Percentiles rank a stretch among this genome's conserved stretches.
Evolutionary conservation across 92 coral and sea anemone genomes (phyloP).

Genomic region (Nematostella vectensis): DNA sequence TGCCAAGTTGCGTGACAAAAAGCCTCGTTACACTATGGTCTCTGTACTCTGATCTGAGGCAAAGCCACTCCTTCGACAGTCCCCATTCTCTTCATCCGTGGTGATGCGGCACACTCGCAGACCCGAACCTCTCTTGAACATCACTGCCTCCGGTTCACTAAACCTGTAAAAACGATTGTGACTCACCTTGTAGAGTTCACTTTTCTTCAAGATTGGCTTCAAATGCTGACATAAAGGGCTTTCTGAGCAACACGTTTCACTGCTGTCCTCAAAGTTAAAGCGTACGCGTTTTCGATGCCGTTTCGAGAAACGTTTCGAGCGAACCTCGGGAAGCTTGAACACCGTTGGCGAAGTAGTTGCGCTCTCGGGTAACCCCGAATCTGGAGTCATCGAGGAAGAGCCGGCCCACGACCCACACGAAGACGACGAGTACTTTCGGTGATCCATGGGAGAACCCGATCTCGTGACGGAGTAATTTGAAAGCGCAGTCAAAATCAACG

Average conservation of each 20-base stretch:
- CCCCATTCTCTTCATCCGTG: too few species aligned
- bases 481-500: background rate
- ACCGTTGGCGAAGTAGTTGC: background rate
- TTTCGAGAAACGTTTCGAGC: background rate
- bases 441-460: background rate
- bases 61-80: too few species aligned
- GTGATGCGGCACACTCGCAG: background rate
- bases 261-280: background rate
- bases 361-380: background rate
- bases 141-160: background rate
- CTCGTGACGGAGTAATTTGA: background rate
- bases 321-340: background rate
- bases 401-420: background rate
- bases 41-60: too few species aligned
- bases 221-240: background rate
- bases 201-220: background rate
- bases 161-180: background rate
- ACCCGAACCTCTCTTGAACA: constrained; percentile 2
- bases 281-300: background rate
- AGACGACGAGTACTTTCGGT: background rate
- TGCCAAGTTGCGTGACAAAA: too few species aligned
- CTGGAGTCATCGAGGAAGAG: background rate
- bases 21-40: too few species aligned
- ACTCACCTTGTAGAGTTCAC: background rate
- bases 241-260: background rate